phyloP scores from a whole-genome alignment of 2,888 invertebrate genomes.

The Oegoconia quadripuncta region DNA sequence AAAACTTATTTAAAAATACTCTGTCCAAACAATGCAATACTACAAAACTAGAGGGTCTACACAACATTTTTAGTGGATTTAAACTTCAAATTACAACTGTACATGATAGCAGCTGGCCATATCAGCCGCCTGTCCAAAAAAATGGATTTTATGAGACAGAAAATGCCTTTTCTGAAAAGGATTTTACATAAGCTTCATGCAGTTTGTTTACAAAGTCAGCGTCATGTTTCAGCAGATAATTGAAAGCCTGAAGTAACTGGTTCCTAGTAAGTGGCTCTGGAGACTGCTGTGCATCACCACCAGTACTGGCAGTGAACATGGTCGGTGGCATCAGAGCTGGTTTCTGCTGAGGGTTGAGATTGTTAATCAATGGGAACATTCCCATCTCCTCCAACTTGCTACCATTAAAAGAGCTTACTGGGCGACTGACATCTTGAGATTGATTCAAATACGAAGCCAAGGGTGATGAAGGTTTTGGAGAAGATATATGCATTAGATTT shows the following conservation, averaged over 20 bases:
- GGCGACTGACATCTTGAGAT: constrained; percentile 60
- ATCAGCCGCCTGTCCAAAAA: constrained; percentile 40
- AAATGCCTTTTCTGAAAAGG: constrained; percentile 83
- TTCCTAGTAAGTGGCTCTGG: constrained; percentile 91
- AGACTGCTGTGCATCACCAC: constrained; percentile 57
- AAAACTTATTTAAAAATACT: constrained; percentile 75
- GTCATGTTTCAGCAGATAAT: constrained; percentile 92
- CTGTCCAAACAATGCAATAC: constrained; percentile 62
- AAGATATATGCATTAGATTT: constrained; percentile 74
- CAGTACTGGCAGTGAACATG: constrained; percentile 86
- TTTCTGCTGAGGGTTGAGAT: constrained; percentile 73
- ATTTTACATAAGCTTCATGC: constrained; percentile 95
- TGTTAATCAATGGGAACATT: constrained; percentile 51
- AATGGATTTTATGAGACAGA: constrained; percentile 69
- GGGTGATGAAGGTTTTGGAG: constrained; percentile 77
- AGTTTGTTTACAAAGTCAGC: constrained; percentile 92
- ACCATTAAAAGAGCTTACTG: constrained; percentile 53
- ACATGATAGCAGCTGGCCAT: constrained; percentile 53
- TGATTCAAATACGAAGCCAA: constrained; percentile 76
- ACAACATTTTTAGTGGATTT: constrained; percentile 64
- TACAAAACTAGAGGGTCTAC: constrained; percentile 67
- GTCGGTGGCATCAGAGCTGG: constrained; percentile 92
- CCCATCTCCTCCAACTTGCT: constrained; percentile 54
- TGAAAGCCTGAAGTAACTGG: constrained; percentile 93
- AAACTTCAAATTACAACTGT: constrained; percentile 73